Evolutionary conservation across 2,797 vertebrate species (phyloP).

Genomic region (Neosilurus mollespiculum): DNA sequence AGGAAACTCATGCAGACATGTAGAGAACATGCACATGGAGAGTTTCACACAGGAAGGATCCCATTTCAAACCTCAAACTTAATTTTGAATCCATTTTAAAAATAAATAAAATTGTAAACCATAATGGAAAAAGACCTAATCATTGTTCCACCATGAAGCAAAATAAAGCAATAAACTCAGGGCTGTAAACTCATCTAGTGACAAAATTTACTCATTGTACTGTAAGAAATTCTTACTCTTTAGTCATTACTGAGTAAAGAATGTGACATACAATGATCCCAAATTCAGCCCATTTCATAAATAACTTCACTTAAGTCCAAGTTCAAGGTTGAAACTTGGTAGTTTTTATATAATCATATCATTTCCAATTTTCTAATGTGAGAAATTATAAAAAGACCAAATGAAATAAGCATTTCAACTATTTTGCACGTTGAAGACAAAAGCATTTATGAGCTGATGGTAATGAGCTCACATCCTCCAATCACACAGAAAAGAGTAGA

Average conservation of each 20-base stretch:
- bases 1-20: too few species aligned
- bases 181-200: background rate
- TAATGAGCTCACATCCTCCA: slow-evolving; percentile 13
- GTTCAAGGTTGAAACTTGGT: background rate
- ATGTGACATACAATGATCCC: background rate
- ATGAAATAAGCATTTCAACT: background rate
- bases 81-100: too few species aligned
- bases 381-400: background rate
- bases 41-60: too few species aligned
- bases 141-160: background rate
- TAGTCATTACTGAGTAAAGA: background rate
- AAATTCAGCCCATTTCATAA: background rate
- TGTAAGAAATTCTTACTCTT: background rate
- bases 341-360: background rate
- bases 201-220: background rate
- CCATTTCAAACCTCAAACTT: too few species aligned
- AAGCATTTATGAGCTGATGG: background rate
- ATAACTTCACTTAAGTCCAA: background rate
- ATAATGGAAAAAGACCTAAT: background rate
- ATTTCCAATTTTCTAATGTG: background rate
- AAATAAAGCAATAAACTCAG: background rate
- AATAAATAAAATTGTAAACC: background rate
- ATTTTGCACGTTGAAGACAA: background rate
- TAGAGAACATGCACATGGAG: too few species aligned
- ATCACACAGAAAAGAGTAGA: slow-evolving; percentile 8